Evolutionary conservation across 2,888 invertebrate genomes (phyloP), one percentile per base, ranked within the genome.

Genomic region (Stenodema calcarata): DNA sequence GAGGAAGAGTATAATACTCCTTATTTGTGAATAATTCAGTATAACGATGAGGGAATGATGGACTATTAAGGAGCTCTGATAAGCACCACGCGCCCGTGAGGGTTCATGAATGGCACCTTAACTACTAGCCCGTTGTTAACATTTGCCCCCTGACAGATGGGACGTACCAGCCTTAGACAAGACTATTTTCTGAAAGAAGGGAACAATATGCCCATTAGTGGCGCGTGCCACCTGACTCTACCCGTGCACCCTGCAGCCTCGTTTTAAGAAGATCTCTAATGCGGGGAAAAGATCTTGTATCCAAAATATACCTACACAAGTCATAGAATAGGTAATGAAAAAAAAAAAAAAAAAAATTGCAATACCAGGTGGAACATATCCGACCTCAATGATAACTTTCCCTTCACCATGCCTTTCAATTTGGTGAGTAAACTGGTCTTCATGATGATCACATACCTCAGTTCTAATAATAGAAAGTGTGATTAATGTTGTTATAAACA

Each of bases 211-310:
- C 75, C 73, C 84, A 84, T 84, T 73, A 84, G 44, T 16, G 84
- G 73, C 84, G 84, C 84, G 84, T 84, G 84, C 84, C 84, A 84
- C 84, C 84, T 84, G 84, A 84, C 84, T 84, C 47, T 35, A n/a
- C 75, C 70, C 28, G 28, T 70, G 70, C 50, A 50, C n/a, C n/a
- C 50, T 50, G n/a, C 12, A 50, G 50, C 50, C 6, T n/a, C 50
- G 50, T 50, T 50, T 50, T 50, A 50, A 50, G 50, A n/a, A 50
- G 50, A n/a, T 50, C 16, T 50, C n/a, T 50, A 50, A 50, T 50
- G 50, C 14, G 50, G 50, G 50, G 50, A n/a, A 16, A 50, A 50
- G 50, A n/a, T 50, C 50, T 18, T 16, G 50, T 6, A 50, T 50
- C n/a, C 14, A n/a, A 50, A 50, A n/a, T n/a, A n/a, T n/a, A n/a